Evolutionary conservation across 2,113 vertebrate genomes (phyloP).

Genomic region (Chiloscyllium plagiosum): DNA sequence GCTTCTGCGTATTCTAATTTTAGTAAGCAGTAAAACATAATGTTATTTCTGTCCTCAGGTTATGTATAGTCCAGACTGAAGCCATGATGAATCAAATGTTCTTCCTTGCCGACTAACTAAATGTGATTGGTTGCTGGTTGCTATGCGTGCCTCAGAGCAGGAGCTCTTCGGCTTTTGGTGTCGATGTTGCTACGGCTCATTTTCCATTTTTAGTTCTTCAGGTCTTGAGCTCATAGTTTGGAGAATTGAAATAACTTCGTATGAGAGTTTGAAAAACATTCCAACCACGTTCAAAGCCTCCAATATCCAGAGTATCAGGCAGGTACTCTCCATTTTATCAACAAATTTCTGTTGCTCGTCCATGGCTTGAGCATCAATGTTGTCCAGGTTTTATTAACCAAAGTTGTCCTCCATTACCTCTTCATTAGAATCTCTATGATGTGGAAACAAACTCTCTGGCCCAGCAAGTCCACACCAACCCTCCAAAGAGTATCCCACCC

Average conservation of each 20-base stretch:
- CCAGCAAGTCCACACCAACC: no score
- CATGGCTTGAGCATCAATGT: not conserved
- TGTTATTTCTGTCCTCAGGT: slow-evolving; percentile 8
- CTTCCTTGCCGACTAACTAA: no score
- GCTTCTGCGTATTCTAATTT: not conserved
- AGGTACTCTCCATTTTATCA: not conserved
- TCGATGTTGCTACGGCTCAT: not conserved
- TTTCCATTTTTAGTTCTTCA: slow-evolving; percentile 32
- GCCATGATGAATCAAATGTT: slow-evolving; percentile 20
- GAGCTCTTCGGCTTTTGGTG: not conserved
- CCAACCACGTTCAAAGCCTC: not conserved
- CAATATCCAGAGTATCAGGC: not conserved
- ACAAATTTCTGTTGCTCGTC: not conserved
- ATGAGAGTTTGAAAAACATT: slow-evolving; percentile 27
- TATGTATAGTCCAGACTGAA: slow-evolving; percentile 24
- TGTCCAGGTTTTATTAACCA: not conserved
- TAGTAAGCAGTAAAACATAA: not conserved
- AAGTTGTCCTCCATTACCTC: not conserved
- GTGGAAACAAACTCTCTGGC: no score
- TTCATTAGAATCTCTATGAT: not conserved
- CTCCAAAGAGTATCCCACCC: no score
- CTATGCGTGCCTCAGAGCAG: not conserved
- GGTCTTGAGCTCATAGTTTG: slow-evolving; percentile 10
- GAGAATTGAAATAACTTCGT: slow-evolving; percentile 36
- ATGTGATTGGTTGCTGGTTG: slow-evolving; percentile 20